Evolutionary conservation across 2,113 vertebrate genomes (phyloP).

Genomic region (Phodopus roborovskii): DNA sequence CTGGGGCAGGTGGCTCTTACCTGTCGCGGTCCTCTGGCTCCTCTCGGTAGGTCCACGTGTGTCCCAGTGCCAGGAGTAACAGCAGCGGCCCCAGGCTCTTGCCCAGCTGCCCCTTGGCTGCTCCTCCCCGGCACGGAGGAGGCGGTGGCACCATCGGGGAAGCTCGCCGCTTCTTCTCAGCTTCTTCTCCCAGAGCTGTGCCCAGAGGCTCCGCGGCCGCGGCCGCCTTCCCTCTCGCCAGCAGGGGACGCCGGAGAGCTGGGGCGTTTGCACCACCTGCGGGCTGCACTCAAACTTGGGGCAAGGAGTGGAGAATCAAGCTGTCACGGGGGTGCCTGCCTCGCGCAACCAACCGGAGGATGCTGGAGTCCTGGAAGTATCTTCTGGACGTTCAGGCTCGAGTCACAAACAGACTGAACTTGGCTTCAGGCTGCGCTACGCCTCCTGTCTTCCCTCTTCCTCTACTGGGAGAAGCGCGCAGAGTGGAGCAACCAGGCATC

Average conservation of each 20-base stretch:
- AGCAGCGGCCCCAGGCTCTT: conserved; percentile 85
- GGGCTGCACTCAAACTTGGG: neutral
- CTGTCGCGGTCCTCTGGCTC: conserved; percentile 90
- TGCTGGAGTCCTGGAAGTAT: neutral
- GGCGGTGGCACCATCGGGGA: conserved; percentile 79
- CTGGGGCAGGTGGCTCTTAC: conserved; percentile 78
- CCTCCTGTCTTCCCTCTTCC: neutral
- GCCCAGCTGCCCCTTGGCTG: conserved; percentile 79
- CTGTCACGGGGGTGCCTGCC: neutral
- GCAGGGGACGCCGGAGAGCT: conserved; percentile 66
- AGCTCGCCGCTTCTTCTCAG: conserved; percentile 49
- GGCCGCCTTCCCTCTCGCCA: conserved; percentile 33
- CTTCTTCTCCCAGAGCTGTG: conserved; percentile 1
- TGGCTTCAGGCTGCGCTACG: neutral
- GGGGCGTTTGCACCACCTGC: conserved; percentile 75
- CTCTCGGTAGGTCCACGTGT: conserved; percentile 92
- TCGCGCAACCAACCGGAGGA: accelerated
- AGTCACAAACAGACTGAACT: neutral
- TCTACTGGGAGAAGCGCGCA: neutral
- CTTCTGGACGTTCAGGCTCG: neutral
- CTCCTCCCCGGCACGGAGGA: conserved; percentile 75
- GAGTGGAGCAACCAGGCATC: neutral
- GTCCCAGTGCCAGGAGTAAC: conserved; percentile 87
- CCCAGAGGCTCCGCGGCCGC: neutral
- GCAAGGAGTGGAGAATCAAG: accelerated